Conservation (phyloP, 2,888 invertebrate species). For the Habrosyne pyritoides region DNA sequence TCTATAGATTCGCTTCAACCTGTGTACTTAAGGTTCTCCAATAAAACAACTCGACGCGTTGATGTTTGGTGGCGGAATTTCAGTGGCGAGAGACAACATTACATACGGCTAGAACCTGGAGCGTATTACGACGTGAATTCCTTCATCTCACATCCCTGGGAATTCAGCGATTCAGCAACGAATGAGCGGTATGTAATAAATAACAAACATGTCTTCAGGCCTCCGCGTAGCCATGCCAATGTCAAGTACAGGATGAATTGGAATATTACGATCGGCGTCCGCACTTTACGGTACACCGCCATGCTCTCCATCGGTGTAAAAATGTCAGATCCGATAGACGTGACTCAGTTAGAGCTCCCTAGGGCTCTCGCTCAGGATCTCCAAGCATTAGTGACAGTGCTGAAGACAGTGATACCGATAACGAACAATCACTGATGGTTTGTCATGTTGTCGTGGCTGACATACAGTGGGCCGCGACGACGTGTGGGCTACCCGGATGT, state of each 20-base stretch:
- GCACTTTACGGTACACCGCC: constrained; percentile 72
- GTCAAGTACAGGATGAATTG: constrained; percentile 68
- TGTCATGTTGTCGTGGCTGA: background rate
- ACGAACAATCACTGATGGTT: constrained; percentile 4
- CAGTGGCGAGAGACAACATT: constrained; percentile 84
- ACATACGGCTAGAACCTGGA: constrained; percentile 82
- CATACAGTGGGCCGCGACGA: background rate
- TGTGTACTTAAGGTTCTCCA: constrained; percentile 64
- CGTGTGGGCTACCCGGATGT: background rate
- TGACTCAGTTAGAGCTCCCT: constrained; percentile 69
- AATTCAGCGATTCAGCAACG: constrained; percentile 88
- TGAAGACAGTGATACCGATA: constrained; percentile 18
- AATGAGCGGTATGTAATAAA: constrained; percentile 85
- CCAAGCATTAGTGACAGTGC: constrained; percentile 29
- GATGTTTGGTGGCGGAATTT: constrained; percentile 92
- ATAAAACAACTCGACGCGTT: constrained; percentile 67
- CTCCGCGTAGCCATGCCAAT: constrained; percentile 55
- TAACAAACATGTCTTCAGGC: constrained; percentile 75
- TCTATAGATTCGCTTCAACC: constrained; percentile 54
- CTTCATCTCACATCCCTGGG: constrained; percentile 92
- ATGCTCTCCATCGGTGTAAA: constrained; percentile 70
- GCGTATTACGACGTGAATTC: constrained; percentile 87
- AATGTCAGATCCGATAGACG: constrained; percentile 53
- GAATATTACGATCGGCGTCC: constrained; percentile 79
- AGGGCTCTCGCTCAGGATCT: constrained; percentile 63